Conservation (phyloP, 2,888 invertebrate genomes). For the Tenthredo livida region DNA sequence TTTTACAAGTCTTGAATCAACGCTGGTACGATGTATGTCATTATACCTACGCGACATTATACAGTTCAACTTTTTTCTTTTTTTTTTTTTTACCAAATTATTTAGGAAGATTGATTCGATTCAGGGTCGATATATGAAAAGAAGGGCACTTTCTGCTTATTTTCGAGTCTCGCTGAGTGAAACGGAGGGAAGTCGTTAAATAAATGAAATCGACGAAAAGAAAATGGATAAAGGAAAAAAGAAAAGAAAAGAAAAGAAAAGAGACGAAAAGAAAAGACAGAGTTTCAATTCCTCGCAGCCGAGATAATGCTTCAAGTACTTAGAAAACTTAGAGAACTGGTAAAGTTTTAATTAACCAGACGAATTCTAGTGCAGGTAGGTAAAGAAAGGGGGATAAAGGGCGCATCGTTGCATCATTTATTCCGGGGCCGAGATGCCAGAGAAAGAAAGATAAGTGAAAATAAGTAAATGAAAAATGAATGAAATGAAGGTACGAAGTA, state of each 20-base stretch:
- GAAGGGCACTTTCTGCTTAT: background rate
- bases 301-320: constrained; percentile 15
- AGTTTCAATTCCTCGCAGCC: constrained; percentile 18
- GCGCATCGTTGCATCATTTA: constrained; percentile 45
- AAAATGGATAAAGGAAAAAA: background rate
- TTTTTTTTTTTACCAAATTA: no score
- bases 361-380: constrained; percentile 11
- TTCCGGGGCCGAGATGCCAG: constrained; percentile 1
- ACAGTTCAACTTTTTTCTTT: background rate
- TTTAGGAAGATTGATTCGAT: background rate
- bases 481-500: constrained; percentile 15
- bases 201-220: constrained; percentile 10
- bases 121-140: background rate
- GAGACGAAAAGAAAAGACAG: background rate
- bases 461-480: constrained; percentile 46
- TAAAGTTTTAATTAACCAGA: constrained; percentile 48
- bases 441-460: constrained; percentile 47
- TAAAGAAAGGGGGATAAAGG: background rate
- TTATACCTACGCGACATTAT: background rate
- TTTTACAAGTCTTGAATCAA: background rate
- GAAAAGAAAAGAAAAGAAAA: background rate
- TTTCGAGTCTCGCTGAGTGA: background rate
- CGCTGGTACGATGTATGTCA: background rate
- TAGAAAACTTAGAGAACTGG: constrained; percentile 35
- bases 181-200: background rate